phyloP scores from a whole-genome alignment of 1,140 invertebrate species.

The Augochlora pura region DNA sequence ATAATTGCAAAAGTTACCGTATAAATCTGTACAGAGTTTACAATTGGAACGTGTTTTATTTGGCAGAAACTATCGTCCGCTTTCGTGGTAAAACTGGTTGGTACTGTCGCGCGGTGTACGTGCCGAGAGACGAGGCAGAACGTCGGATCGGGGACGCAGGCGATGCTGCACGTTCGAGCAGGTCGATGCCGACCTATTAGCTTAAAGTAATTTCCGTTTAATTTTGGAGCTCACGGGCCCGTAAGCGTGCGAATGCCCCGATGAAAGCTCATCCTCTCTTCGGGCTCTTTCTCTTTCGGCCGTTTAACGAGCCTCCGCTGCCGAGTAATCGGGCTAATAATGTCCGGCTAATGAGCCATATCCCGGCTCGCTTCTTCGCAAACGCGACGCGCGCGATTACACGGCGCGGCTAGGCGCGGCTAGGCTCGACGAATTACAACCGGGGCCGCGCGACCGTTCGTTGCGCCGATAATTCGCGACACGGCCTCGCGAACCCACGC shows the following conservation, averaged over 20 bases:
- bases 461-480: too few species aligned
- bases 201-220: conserved; percentile 67
- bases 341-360: conserved; percentile 47
- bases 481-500: background rate
- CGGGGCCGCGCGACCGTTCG: background rate
- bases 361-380: conserved; percentile 6
- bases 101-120: too few species aligned
- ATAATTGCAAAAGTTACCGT: too few species aligned
- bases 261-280: background rate
- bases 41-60: too few species aligned
- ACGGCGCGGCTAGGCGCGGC: background rate
- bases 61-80: too few species aligned
- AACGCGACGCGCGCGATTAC: conserved; percentile 7
- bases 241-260: background rate
- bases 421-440: background rate
- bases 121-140: too few species aligned
- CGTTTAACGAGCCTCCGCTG: conserved; percentile 52
- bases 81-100: too few species aligned
- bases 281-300: background rate
- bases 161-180: conserved; percentile 11
- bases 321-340: conserved; percentile 38
- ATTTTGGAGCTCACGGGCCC: conserved; percentile 48
- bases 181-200: conserved; percentile 59
- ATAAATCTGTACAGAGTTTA: too few species aligned
- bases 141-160: too few species aligned